phyloP scores from a whole-genome alignment of 1,140 invertebrate species.

The Plutomurus gul region DNA sequence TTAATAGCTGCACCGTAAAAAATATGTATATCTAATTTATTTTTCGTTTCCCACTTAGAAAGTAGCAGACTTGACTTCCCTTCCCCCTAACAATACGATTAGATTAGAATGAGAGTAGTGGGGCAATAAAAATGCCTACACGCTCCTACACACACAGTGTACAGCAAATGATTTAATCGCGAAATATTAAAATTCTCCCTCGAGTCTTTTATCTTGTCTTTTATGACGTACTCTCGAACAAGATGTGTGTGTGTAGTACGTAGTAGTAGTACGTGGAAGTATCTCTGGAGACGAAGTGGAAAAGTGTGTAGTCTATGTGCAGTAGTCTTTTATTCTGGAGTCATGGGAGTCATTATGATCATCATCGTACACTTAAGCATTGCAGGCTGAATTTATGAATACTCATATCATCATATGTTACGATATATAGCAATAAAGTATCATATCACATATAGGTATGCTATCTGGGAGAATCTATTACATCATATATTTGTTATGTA shows the following conservation, averaged over 20 bases:
- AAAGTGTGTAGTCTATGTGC: neutral
- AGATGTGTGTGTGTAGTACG: no score
- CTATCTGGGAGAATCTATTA: no score
- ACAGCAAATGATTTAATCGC: conserved; percentile 25
- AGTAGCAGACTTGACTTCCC: no score
- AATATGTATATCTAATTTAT: neutral
- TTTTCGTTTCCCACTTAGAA: neutral
- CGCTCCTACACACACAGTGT: no score
- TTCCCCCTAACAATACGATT: no score
- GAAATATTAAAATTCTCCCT: conserved; percentile 15
- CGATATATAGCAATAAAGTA: neutral
- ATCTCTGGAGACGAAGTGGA: neutral
- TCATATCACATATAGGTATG: conserved; percentile 26
- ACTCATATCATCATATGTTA: neutral
- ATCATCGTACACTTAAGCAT: neutral
- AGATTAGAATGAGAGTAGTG: neutral
- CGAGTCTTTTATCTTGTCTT: neutral
- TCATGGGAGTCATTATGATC: neutral
- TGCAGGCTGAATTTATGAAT: neutral
- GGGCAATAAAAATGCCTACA: neutral
- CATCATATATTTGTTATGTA: no score
- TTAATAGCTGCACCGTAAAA: neutral
- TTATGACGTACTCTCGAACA: conserved; percentile 12
- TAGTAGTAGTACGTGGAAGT: no score
- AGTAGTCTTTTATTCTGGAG: neutral